These are phyloP conservation scores for Dendropsophus ebraccatus DNA, from an alignment of 2,113 vertebrate species.

Conservation along the genomic window DNA sequence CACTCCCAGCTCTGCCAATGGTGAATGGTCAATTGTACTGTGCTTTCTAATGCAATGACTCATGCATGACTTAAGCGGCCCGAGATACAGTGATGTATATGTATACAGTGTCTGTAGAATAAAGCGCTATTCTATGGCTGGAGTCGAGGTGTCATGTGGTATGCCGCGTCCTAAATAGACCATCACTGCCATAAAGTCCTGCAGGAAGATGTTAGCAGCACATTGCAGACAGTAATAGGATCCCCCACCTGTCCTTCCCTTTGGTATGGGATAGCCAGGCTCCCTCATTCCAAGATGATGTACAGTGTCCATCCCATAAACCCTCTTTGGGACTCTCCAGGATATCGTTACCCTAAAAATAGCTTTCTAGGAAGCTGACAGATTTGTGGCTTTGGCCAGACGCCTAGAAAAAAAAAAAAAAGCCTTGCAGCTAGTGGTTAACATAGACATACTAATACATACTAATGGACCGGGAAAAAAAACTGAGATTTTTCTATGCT, in stretches of 20 bases:
- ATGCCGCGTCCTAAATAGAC: conserved; percentile 38
- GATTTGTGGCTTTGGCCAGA: conserved; percentile 36
- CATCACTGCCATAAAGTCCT: conserved; percentile 38
- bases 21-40: background rate
- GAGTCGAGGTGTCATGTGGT: background rate
- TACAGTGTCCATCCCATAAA: conserved; percentile 44
- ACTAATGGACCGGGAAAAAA: background rate
- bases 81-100: too few relatives aligned
- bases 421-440: background rate
- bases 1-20: background rate
- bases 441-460: background rate
- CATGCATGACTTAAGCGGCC: background rate
- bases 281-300: conserved; percentile 55
- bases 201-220: conserved; percentile 44
- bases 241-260: conserved; percentile 50
- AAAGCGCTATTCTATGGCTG: background rate
- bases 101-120: background rate
- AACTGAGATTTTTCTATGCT: too few relatives aligned
- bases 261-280: conserved; percentile 45
- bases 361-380: conserved; percentile 47
- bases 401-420: background rate
- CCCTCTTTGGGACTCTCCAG: conserved; percentile 55
- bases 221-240: conserved; percentile 43
- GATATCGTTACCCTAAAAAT: conserved; percentile 55
- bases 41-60: background rate